Evolutionary conservation across 2,797 vertebrate genomes (phyloP).

Genomic region (Sphenopsis melanotis): DNA sequence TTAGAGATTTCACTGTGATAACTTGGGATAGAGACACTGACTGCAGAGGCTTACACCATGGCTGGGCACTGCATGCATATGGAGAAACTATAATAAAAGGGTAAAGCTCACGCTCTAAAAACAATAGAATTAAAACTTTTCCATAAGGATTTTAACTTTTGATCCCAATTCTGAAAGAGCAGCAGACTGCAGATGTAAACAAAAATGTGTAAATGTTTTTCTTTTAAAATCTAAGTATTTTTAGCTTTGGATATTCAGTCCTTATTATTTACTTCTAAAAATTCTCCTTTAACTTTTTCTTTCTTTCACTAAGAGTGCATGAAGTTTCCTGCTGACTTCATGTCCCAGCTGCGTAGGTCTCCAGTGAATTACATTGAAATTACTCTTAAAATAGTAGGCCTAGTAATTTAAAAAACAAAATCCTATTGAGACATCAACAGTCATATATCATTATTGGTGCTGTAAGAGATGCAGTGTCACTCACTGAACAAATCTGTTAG

Average conservation of each 20-base stretch:
- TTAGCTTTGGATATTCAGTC: background rate
- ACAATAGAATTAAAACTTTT: background rate
- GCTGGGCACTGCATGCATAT: background rate
- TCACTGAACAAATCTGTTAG: background rate
- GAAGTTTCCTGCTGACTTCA: background rate
- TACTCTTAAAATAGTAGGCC: constrained; percentile 2
- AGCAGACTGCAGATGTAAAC: background rate
- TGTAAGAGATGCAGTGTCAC: background rate
- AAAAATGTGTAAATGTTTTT: background rate
- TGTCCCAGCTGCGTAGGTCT: background rate
- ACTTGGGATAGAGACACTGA: background rate
- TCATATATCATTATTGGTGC: background rate
- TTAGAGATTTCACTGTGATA: background rate
- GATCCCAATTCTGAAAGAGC: background rate
- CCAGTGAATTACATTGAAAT: background rate
- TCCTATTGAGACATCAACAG: background rate
- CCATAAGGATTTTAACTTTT: background rate
- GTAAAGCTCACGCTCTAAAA: background rate
- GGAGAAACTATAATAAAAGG: background rate
- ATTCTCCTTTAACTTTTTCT: background rate
- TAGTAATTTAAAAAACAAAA: background rate
- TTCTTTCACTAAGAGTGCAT: background rate
- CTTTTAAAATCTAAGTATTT: background rate
- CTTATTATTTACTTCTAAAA: background rate
- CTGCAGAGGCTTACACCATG: background rate